Evolutionary conservation across 2,113 vertebrate genomes (phyloP), one percentile per base, ranked within the genome.

Genomic region (Eubucco bourcierii): DNA sequence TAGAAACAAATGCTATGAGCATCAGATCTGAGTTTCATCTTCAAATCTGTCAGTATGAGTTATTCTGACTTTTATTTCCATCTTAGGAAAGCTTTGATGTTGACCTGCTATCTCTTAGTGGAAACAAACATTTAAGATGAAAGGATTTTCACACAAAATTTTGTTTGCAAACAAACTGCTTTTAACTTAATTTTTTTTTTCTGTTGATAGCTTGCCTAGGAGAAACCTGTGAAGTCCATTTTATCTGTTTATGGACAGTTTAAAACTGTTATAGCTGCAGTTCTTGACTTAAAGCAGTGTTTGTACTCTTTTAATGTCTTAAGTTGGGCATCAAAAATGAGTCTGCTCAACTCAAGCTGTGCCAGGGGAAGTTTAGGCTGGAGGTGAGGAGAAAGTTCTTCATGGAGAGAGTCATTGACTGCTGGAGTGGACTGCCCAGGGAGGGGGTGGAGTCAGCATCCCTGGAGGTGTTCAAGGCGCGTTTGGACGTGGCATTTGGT

Each of bases 21-120:
- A 76, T 88, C 56, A 86, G 83, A 85, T 89, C 18, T 67, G 55
- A 89, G 71, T 89, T 94, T 95, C 15, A 65, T 92, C 50, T 91
- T 85, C 64, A 84, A 84, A 93, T 95, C 58, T 95, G 73, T 92
- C 91, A 74, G 25, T 58, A 31, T 58, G 50, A 86, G 9, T 86
- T 94, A 94, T 27, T 89, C 86, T 91, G 61, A 85, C 60, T 86
- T 80, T 81, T 80, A n/a, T 47, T 84, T 94, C 39, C 9, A 4
- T 65, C 19, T 53, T 88, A 23, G 11, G 24, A 68, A 79, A 76
- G 66, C 75, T 92, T 95, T 96, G 87, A 74, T 92, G 37, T 89
- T 84, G 61, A 63, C 85, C 71, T 92, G 53, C 74, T 96, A 55
- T 87, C 46, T 87, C 27, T 70, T 94, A 80, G 50, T 77, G 47